Base-by-base conservation (phyloP, 2,888 invertebrate species). In the Actias luna region DNA sequence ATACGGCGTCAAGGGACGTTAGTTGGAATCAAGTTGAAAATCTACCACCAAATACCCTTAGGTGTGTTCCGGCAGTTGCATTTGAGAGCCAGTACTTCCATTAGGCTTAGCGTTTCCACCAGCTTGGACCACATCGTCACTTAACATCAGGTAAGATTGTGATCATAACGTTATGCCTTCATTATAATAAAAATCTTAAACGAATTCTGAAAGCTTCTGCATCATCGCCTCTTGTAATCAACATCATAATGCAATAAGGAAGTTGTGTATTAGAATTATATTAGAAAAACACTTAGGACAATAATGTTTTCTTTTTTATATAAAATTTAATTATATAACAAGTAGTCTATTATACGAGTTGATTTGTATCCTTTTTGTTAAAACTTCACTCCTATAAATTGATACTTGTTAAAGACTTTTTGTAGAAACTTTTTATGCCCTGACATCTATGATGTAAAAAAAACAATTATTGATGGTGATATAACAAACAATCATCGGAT, bases 331-430 rank as follows among this genome's bases (percentile, higher is more conserved):
- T 2, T 39, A 16, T 39, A 14, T 39, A 39, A 46, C 22, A 22
- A 12, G 12, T 12, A 50, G 18, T 5, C 1, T 7, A 42, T 42
- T 42, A 18, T 22, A 10, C 25, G 12, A 10, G 25, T 50, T 2
- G 22, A 22, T 50, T 50, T 50, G 25, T 50, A 25, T 59, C 68
- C 68, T 74, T 69, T 69, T 69, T 62, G 46, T 42, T 59, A 46
- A 62, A 59, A 61, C 65, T 67, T 67, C 65, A 65, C 62, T 59
- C 65, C 50, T 33, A 64, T 67, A 67, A 69, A 72, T 65, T 61
- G 60, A 63, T 71, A 67, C 61, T 61, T 67, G 67, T 70, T 69
- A 65, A 18, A n/a, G 57, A 36, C 59, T 69, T 66, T 74, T 67
- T 71, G 35, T 66, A 27, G 46, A 55, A 10, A 58, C 3, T 63